Base-by-base conservation (phyloP, 92 coral and sea anemone species). In the Desmophyllum pertusum region DNA sequence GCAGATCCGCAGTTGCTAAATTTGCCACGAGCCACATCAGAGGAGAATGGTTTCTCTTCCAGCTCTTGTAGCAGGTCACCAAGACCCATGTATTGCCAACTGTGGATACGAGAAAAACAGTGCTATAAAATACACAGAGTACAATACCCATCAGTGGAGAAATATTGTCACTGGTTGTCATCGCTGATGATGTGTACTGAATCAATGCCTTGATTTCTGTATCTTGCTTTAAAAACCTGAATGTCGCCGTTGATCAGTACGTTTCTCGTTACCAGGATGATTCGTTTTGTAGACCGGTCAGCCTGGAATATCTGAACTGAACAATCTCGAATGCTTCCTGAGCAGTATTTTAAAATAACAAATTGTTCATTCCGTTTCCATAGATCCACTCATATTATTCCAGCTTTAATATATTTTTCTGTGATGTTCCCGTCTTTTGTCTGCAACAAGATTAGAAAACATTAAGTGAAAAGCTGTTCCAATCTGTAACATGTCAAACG, bases 1-100 rank as follows among this genome's bases (percentile, higher is more conserved):
- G 65, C 10, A 75, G 80, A 84, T 84, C 88, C 39, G 83, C 76
- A 1, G 68, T 35, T 27, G 88, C 83, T 39, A 84, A 76, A 15
- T 84, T 84, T 11, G 81, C 69, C n/a, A 84, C 80, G 10, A 42
- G 35, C 68, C 80, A 84, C 68, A 33, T 64, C 1, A 84, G 51
- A 10, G 52, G 71, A 36, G 31, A 33, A 13, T 33, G 71, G 23
- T 23, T 84, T 68, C 83, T 71, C 27, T 70, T 70, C 4, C 25
- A 21, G 23, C 40, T 29, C 77, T 67, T 76, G 39, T 48, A 76
- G 15, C 70, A 64, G 30, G 73, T 57, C 0, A 65, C 40, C n/a
- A 84, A 17, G 14, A 77, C 83, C 63, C 83, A 76, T 23, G 23
- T 31, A 27, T 84, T 84, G 9, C 88, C 83, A 76, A 68, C 30